Conservation (phyloP, 2,888 invertebrate genomes). For the Brenthis hecate region DNA sequence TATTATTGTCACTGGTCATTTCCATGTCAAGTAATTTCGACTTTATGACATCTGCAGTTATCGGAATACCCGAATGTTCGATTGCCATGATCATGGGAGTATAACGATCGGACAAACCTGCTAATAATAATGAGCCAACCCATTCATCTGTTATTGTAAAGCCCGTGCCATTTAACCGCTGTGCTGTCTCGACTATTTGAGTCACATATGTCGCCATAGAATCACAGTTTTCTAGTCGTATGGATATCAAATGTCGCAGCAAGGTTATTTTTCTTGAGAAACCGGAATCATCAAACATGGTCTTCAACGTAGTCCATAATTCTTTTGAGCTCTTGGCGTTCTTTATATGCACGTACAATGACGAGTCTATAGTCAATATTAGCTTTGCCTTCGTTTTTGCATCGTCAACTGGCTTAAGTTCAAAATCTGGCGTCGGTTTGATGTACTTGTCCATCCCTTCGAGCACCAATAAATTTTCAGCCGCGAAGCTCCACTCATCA, state of each 20-base stretch:
- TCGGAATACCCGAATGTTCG: not conserved
- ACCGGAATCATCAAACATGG: too few species aligned
- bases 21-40: conserved; percentile 3
- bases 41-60: not conserved
- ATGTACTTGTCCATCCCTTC: conserved; percentile 10
- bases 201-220: too few species aligned
- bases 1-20: too few species aligned
- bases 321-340: not conserved
- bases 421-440: conserved; percentile 13
- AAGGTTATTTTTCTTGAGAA: not conserved
- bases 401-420: conserved; percentile 2
- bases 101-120: conserved; percentile 3
- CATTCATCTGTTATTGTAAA: not conserved
- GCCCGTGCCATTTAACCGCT: too few species aligned
- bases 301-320: not conserved
- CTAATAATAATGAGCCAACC: not conserved
- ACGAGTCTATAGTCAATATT: not conserved
- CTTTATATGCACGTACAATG: not conserved
- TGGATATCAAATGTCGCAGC: not conserved
- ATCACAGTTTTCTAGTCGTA: not conserved
- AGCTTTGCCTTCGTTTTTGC: conserved; percentile 1
- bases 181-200: too few species aligned
- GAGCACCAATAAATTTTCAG: conserved; percentile 9
- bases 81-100: not conserved
- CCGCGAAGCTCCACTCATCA: conserved; percentile 12